These are phyloP conservation scores for Wasmannia auropunctata DNA, from an alignment of 1,140 invertebrate species.

Conservation along the genomic window DNA sequence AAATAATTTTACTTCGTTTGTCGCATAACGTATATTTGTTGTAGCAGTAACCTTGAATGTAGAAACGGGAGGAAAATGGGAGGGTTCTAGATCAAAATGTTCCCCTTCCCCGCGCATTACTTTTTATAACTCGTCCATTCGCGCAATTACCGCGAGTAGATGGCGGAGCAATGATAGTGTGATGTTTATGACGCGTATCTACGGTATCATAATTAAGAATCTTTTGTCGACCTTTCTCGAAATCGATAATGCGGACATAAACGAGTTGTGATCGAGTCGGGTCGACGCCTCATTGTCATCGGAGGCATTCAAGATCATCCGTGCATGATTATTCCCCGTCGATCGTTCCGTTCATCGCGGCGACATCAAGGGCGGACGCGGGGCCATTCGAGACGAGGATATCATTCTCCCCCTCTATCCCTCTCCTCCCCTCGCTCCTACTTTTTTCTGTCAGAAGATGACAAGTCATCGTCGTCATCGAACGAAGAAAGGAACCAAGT, in stretches of 20 bases:
- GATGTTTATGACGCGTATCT: slow-evolving; percentile 55
- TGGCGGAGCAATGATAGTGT: slow-evolving; percentile 19
- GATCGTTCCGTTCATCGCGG: slow-evolving; percentile 74
- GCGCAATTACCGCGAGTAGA: slow-evolving; percentile 36
- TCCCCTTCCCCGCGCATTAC: background rate
- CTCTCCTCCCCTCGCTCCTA: background rate
- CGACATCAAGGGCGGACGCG: slow-evolving; percentile 77
- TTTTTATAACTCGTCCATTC: slow-evolving; percentile 23
- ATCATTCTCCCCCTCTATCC: slow-evolving; percentile 34
- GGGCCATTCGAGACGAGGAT: slow-evolving; percentile 57
- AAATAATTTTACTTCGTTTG: background rate
- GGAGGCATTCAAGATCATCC: slow-evolving; percentile 71
- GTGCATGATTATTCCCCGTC: slow-evolving; percentile 74
- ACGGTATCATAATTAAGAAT: slow-evolving; percentile 61
- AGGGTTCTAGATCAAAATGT: background rate
- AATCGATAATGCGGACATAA: slow-evolving; percentile 40
- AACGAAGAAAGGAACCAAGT: slow-evolving; percentile 59
- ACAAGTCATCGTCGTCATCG: slow-evolving; percentile 74
- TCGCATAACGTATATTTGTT: background rate
- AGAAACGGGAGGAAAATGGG: too few species aligned
- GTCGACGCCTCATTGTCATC: slow-evolving; percentile 72
- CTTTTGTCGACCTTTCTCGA: slow-evolving; percentile 50
- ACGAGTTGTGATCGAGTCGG: slow-evolving; percentile 41
- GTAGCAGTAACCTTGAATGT: background rate
- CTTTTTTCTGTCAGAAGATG: slow-evolving; percentile 64